phyloP scores from a whole-genome alignment of 2,113 vertebrate species.

The Anhinga anhinga region DNA sequence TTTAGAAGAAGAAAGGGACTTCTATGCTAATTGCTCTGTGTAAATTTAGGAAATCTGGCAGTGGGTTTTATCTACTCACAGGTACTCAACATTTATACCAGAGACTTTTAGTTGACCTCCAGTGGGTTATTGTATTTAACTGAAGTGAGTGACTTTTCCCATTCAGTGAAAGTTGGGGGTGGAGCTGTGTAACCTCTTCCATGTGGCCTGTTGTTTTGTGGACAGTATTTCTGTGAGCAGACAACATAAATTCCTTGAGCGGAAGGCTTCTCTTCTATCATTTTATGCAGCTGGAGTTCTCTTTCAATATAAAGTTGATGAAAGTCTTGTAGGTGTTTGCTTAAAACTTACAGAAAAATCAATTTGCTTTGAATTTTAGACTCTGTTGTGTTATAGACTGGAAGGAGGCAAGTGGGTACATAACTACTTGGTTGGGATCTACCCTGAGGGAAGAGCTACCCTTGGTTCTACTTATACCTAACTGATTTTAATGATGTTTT shows the following conservation, averaged over 20 bases:
- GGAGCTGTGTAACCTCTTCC: neutral
- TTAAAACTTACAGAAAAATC: neutral
- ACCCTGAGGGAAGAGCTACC: neutral
- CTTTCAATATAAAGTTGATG: neutral
- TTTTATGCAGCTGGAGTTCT: neutral
- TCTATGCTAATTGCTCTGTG: neutral
- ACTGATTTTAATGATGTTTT: neutral
- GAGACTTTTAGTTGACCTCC: neutral
- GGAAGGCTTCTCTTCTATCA: neutral
- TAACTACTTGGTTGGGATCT: neutral
- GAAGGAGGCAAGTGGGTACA: neutral
- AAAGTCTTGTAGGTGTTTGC: neutral
- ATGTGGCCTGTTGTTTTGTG: rapidly evolving
- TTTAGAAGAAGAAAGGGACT: neutral
- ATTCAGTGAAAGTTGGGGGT: neutral
- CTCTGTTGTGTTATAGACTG: neutral
- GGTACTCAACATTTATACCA: neutral
- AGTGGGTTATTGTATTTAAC: neutral
- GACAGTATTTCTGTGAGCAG: neutral
- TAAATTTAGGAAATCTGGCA: neutral
- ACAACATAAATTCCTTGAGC: neutral
- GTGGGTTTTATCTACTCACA: neutral
- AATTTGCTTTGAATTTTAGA: neutral
- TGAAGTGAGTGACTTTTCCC: neutral
- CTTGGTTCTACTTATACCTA: neutral